phyloP scores from a whole-genome alignment of 2,888 invertebrate species.

The Cybosia mesomella region DNA sequence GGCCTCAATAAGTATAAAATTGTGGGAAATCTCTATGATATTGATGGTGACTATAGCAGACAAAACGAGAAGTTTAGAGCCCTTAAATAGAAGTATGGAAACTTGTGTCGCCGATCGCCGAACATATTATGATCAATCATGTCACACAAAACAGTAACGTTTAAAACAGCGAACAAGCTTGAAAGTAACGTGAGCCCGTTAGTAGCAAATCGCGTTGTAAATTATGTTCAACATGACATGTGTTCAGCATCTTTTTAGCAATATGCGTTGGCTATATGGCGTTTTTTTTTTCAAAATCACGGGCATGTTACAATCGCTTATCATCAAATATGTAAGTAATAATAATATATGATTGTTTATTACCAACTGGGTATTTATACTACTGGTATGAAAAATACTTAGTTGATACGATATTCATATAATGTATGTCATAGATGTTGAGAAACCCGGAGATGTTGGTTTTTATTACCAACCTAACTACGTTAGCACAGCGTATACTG shows the following conservation, averaged over 20 bases:
- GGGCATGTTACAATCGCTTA: neutral
- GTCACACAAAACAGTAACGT: neutral
- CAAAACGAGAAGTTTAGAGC: neutral
- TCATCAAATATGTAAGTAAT: neutral
- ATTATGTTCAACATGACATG: neutral
- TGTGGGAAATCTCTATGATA: no score
- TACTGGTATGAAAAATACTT: neutral
- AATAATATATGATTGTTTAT: neutral
- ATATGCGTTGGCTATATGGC: no score
- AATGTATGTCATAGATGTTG: neutral
- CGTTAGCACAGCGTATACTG: neutral
- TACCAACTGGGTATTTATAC: neutral
- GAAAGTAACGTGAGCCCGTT: neutral
- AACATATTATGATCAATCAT: neutral
- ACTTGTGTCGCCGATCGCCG: neutral
- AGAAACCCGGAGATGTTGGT: neutral
- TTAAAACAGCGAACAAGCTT: neutral
- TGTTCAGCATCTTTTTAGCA: neutral
- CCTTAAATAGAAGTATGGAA: neutral
- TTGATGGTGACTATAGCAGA: no score
- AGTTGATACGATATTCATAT: neutral
- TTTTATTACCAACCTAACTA: slow-evolving; percentile 1
- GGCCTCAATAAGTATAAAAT: no score
- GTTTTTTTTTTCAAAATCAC: neutral
- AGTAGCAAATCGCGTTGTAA: neutral